Conservation (phyloP, 1,140 invertebrate genomes). For the Aphaenogaster floridana region DNA sequence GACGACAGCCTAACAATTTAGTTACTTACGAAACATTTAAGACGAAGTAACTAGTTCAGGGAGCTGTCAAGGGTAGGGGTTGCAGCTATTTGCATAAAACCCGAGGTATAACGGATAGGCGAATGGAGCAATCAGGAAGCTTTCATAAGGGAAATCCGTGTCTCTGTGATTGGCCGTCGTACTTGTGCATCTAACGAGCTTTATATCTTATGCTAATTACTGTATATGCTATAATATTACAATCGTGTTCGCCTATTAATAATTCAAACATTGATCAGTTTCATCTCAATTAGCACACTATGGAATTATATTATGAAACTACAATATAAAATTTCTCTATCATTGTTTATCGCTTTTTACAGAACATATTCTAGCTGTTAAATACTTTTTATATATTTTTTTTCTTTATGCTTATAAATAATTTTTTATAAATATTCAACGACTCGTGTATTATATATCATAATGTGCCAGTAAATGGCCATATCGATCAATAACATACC, state of each 20-base stretch:
- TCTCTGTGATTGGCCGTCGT: constrained; percentile 48
- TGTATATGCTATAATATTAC: constrained; percentile 1
- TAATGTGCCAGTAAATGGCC: not conserved
- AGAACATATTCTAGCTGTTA: not conserved
- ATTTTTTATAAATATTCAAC: not conserved
- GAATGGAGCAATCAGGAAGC: constrained; percentile 60
- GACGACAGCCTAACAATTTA: constrained; percentile 32
- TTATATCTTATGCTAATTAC: constrained; percentile 56
- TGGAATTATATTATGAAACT: not conserved
- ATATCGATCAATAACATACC: not conserved
- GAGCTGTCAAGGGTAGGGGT: constrained; percentile 5
- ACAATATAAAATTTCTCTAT: not conserved
- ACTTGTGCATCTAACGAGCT: constrained; percentile 29
- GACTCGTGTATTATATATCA: not conserved
- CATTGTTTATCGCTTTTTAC: not conserved
- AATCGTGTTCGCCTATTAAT: constrained; percentile 13
- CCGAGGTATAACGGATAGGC: constrained; percentile 52
- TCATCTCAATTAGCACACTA: not conserved
- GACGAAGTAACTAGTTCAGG: constrained; percentile 49
- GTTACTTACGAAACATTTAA: constrained; percentile 64
- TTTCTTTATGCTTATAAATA: not conserved
- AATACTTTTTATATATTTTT: not conserved
- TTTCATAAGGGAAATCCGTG: constrained; percentile 57
- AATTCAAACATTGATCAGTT: constrained; percentile 22
- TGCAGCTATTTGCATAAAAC: constrained; percentile 63